Base-by-base conservation (phyloP, 2,888 invertebrate species). In the Scaptomyza reducta region DNA sequence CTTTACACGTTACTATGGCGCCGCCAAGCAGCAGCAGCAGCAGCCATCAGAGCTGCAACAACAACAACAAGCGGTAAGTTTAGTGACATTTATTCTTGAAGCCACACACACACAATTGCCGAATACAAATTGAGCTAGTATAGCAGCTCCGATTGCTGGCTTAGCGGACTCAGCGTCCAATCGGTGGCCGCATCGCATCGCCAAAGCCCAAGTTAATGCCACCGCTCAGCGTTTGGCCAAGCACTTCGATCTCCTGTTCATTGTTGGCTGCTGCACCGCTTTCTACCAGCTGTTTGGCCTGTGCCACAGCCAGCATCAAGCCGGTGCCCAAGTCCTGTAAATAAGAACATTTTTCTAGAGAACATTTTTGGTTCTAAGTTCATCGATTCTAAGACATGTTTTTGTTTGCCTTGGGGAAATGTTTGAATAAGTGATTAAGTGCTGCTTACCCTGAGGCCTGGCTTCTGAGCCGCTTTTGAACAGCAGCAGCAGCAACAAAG, bases 1-100 rank as follows among this genome's bases (percentile, higher is more conserved):
- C 45, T 92, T 91, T 57, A 91, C 91, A 3, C 84, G 91, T 6
- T 90, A 89, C 55, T 92, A 81, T 56, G 91, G 91, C n/a, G 89
- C 87, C 16, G 62, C 66, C 55, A 70, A 38, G 45, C 38, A 74
- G 38, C 74, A 54, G 40, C 57, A 46, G 22, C 66, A 54, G 18
- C 66, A 57, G 13, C 79, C 77, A 10, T 57, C 18, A 1, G 11
- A 67, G 13, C 77, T 70, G 46, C 18, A 68, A 38, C 58, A 41
- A 2, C 72, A 57, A n/a, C 18, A 68, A 38, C 58, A 41, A n/a
- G 33, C n/a, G 10, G 49, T 49, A 33, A 49, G 49, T 49, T 49
- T n/a, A 18, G 6, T 33, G 22, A 11, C 41, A 38, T 49, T 33
- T 49, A 49, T 33, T 49, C n/a, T 16, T 40, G 9, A 38, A 47